Conservation (phyloP, 2,797 vertebrate genomes). For the Bradypus variegatus region DNA sequence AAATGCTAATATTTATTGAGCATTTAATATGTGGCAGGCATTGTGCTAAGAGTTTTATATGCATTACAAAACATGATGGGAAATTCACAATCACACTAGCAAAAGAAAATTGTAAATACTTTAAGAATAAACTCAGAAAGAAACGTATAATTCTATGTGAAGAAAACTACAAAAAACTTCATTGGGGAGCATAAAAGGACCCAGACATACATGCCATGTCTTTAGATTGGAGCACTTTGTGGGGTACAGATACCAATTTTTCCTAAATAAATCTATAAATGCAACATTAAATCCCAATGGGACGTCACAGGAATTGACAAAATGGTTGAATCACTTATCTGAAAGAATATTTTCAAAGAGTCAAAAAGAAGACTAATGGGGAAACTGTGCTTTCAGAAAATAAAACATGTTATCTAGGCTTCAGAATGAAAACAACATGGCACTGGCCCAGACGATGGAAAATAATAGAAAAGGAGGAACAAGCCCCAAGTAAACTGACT, state of each 20-base stretch:
- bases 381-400: neutral
- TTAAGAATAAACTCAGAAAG: neutral
- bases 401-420: neutral
- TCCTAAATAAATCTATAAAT: neutral
- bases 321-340: neutral
- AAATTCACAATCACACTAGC: neutral
- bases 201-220: neutral
- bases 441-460: neutral
- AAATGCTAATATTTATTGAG: neutral
- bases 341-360: neutral
- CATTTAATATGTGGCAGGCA: neutral
- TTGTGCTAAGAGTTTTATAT: neutral
- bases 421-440: fast-evolving
- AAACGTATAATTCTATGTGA: neutral
- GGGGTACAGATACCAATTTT: neutral
- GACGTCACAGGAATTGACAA: neutral
- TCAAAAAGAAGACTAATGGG: neutral
- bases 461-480: neutral
- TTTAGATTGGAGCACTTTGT: neutral
- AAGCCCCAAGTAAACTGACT: neutral
- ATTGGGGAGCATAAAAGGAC: neutral
- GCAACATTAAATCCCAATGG: neutral
- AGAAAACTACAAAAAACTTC: neutral
- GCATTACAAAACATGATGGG: neutral
- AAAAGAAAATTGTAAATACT: neutral